Base-by-base conservation (phyloP, 2,888 invertebrate genomes). In the Pandemis corylana region DNA sequence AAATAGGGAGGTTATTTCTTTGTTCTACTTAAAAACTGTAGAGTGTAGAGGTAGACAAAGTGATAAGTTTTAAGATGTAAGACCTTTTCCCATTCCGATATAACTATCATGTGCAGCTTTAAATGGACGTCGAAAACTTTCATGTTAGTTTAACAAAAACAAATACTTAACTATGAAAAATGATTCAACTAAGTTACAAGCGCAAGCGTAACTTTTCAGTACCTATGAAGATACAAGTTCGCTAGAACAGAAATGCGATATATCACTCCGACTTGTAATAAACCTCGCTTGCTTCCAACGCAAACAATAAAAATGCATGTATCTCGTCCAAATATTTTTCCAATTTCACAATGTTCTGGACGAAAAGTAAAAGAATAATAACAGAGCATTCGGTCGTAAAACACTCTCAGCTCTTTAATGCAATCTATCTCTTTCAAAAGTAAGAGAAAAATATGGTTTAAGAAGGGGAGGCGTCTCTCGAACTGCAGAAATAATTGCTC, bases 231-330 rank as follows among this genome's bases (percentile, higher is more conserved):
- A 76, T 72, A 72, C 68, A 77, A 77, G 83, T 84, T 79, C 83
- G 82, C 82, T 80, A 78, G 77, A 82, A 84, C 85, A 83, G 83
- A 51, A n/a, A 83, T 84, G 81, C 85, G 78, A 84, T 89, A 87
- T 88, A 89, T 88, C 83, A 81, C 77, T 85, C 85, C 85, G 85
- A 87, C 86, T 88, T 86, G 85, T 85, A 86, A 86, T 85, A 87
- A 76, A 72, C 63, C 73, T 76, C 77, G 63, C 76, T 78, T 74
- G 83, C 82, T 81, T 84, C 80, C 76, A 80, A 82, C 78, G 76
- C 68, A 72, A 64, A 72, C 72, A 72, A 72, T 72, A 68, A 68
- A 72, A 72, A 53, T 68, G 63, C 28, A 28, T 72, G 59, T 72
- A 72, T 72, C 68, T 68, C 10, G 9, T 64, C 15, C 51, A 51